Conservation (phyloP, 2,888 invertebrate species). For the Rhamphomyia laevipes region DNA sequence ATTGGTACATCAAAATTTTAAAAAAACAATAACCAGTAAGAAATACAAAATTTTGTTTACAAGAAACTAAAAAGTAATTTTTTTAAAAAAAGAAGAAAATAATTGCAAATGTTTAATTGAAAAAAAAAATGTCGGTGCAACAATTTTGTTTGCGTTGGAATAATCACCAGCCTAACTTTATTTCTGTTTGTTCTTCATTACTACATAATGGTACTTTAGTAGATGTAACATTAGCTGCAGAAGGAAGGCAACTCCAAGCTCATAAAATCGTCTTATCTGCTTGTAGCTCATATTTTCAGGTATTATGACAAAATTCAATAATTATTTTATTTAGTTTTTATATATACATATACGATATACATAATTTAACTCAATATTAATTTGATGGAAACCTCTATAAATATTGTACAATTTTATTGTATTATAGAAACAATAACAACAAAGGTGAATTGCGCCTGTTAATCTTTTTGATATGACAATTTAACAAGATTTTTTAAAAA, state of each 20-base stretch:
- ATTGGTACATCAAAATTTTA: too few species aligned
- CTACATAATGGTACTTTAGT: slow-evolving; percentile 74
- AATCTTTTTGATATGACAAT: too few species aligned
- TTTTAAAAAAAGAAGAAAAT: background rate
- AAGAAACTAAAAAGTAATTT: background rate
- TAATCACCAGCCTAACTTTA: slow-evolving; percentile 87
- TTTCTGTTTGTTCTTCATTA: slow-evolving; percentile 75
- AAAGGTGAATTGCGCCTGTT: too few species aligned
- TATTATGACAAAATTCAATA: slow-evolving; percentile 26
- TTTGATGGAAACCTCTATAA: too few species aligned
- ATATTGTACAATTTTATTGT: too few species aligned
- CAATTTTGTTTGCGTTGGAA: slow-evolving; percentile 82
- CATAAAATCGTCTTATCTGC: slow-evolving; percentile 85
- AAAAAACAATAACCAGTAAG: too few species aligned
- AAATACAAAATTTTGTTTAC: too few species aligned
- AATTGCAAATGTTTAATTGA: background rate
- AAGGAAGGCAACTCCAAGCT: slow-evolving; percentile 76
- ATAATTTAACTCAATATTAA: too few species aligned
- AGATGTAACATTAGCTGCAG: slow-evolving; percentile 84
- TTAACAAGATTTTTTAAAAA: too few species aligned
- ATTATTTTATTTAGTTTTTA: too few species aligned
- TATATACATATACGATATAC: too few species aligned
- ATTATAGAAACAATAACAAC: too few species aligned
- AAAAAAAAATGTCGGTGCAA: slow-evolving; percentile 43
- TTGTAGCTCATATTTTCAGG: slow-evolving; percentile 89